phyloP scores from a whole-genome alignment of 2,888 invertebrate species.

The Epinotia ramella region DNA sequence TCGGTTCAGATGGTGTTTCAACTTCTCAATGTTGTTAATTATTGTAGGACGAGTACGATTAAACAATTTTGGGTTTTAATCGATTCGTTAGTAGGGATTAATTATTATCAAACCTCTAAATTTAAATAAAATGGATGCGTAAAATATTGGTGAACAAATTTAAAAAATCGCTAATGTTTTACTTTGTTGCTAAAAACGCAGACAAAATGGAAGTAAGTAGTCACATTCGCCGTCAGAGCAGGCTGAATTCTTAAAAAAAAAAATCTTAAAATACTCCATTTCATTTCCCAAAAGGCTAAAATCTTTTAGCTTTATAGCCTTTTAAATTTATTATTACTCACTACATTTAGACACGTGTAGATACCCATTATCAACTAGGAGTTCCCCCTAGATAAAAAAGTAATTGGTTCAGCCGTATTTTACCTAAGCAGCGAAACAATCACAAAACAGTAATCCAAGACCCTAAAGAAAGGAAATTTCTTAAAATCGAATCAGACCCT shows the following conservation, averaged over 20 bases:
- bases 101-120: not conserved
- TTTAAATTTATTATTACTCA: not conserved
- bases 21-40: too few species aligned
- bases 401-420: slow-evolving; percentile 14
- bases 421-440: slow-evolving; percentile 10
- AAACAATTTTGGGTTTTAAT: not conserved
- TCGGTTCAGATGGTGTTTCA: too few species aligned
- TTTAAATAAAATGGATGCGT: not conserved
- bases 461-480: slow-evolving; percentile 27
- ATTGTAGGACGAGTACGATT: too few species aligned
- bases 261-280: too few species aligned
- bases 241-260: too few species aligned
- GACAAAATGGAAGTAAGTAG: too few species aligned
- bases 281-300: too few species aligned
- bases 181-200: too few species aligned
- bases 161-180: too few species aligned
- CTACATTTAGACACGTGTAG: not conserved
- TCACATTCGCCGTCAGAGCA: too few species aligned
- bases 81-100: not conserved
- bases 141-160: too few species aligned
- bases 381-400: slow-evolving; percentile 8
- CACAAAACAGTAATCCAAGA: slow-evolving; percentile 16
- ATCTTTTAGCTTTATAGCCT: too few species aligned
- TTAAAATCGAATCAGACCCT: slow-evolving; percentile 31
- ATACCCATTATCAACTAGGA: not conserved